Evolutionary conservation across 64 coral and sea anemone genomes (phyloP).

Genomic region (Hydrozoanthus tunicans): DNA sequence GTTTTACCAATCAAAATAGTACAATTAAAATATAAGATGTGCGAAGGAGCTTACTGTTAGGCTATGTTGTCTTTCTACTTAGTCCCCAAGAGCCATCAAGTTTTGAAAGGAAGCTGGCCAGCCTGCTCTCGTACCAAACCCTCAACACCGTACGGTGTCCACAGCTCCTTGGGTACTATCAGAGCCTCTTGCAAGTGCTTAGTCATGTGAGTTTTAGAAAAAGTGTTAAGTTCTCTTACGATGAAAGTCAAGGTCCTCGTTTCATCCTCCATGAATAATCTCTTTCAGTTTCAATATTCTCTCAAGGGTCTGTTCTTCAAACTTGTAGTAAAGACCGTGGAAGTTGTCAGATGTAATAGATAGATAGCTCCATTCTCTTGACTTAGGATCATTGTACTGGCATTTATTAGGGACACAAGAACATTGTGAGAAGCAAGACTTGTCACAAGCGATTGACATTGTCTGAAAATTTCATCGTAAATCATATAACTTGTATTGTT

Average conservation of each 20-base stretch:
- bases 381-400: too few relatives aligned
- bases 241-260: neutral
- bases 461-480: neutral
- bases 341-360: too few relatives aligned
- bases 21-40: too few relatives aligned
- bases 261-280: too few relatives aligned
- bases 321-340: neutral
- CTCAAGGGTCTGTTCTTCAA: too few relatives aligned
- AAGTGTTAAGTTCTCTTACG: neutral
- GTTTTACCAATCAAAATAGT: too few relatives aligned
- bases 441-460: neutral
- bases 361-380: too few relatives aligned
- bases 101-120: neutral
- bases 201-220: neutral
- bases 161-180: constrained; percentile 1
- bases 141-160: constrained; percentile 21
- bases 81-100: constrained; percentile 14
- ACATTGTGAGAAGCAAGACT: too few relatives aligned
- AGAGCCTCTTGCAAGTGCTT: neutral
- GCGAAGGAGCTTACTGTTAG: neutral
- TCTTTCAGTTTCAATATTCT: too few relatives aligned
- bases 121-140: constrained; percentile 1
- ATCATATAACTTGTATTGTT: neutral
- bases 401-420: neutral
- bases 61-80: neutral